Evolutionary conservation across 2,888 invertebrate genomes (phyloP), one percentile per base, ranked within the genome.

Genomic region (Ectemnius cavifrons): DNA sequence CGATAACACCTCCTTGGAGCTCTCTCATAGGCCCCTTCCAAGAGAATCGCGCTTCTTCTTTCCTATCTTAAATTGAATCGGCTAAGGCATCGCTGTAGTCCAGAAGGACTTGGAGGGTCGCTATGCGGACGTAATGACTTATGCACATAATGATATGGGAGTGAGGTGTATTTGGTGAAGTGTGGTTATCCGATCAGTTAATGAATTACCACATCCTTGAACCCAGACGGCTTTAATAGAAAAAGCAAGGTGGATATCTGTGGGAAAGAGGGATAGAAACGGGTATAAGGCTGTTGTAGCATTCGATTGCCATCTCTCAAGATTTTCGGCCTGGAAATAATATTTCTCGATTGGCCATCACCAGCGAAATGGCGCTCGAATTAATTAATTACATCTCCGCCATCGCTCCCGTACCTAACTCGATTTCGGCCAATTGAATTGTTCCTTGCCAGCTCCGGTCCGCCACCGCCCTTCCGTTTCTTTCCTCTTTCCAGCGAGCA

Each of bases 321-420:
- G 37, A 37, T 37, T 11, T 37, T 37, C 62, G 23, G 16, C 27
- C 69, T 62, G 81, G 72, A 82, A 84, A 81, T 82, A 85, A 85
- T 85, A 84, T 87, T 84, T 85, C 82, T 84, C 75, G 79, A 80
- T 80, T 65, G 75, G 75, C 82, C 83, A 88, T 88, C 89, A 83
- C 82, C 74, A 82, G 82, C 89, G 88, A 87, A 85, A 87, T 84
- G 88, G 83, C 84, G 86, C 75, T 82, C 81, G 86, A 88, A 87
- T 87, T 88, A 89, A 90, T 90, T 89, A 89, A 90, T 90, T 88
- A 86, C 88, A 87, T 89, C 85, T 83, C 80, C 80, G 37, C 37
- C 79, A 75, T 82, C 72, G 77, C 67, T 81, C 81, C 75, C 75
- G 77, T 84, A 82, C 80, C 84, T 87, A 89, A 90, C 89, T 89